Base-by-base conservation (phyloP, 1,140 invertebrate genomes). In the Sycophila sp. region DNA sequence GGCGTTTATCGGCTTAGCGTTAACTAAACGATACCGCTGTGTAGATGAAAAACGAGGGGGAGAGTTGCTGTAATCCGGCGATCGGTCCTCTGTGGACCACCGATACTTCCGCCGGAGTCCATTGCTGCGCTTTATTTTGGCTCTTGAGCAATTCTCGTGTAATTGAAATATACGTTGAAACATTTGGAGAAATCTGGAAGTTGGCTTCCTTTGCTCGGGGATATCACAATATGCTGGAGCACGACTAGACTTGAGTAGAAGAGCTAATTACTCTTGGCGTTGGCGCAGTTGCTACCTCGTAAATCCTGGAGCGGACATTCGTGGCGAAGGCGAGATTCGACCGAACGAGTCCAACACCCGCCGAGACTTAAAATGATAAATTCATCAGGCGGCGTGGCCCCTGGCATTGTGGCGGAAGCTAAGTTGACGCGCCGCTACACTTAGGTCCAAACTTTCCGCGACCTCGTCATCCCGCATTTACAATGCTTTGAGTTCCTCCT, bases 311-410 rank as follows among this genome's bases (percentile, higher is more conserved):
- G 64, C 19, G 67, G 34, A 45, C 36, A 49, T 32, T 53, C 40
- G 67, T 40, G 58, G 32, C 42, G 55, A 42, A 36, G 64, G 40
- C 42, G 49, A 60, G 40, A 60, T 60, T 68, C 67, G 56, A 30
- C 32, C 58, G 62, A 62, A 63, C 36, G 59, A 69, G 58, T 63
- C 45, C 42, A 69, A 36, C 32, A 70, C 49, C 55, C 42, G 60
- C 59, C 60, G 49, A 56, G 68, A 64, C 68, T 63, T 60, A 53
- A 70, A 64, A 70, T 70, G 68, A 70, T 70, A 64, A 70, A 70
- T 70, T 70, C 68, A 70, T 63, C 58, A 63, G 19, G 36, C 24
- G 26, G 42, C 34, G 19, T 49, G 26, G 55, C 2, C 13, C n/a
- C n/a, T n/a, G n/a, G n/a, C n/a, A n/a, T n/a, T n/a, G n/a, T n/a